Evolutionary conservation across 2,888 invertebrate species (phyloP).

Genomic region (Branchipolynoe longqiensis): DNA sequence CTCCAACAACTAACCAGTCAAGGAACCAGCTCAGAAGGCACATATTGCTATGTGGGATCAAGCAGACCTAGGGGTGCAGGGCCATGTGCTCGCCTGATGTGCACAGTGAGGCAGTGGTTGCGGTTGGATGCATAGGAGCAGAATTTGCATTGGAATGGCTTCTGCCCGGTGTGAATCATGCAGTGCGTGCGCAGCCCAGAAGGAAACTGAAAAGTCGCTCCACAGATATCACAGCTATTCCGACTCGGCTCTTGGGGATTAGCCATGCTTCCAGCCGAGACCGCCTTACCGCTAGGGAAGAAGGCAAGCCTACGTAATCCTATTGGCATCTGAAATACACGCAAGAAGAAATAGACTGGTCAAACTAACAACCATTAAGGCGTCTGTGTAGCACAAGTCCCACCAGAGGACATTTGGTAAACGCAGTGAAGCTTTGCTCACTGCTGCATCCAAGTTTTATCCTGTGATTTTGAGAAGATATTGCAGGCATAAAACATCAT

Average conservation of each 20-base stretch:
- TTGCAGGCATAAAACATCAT: too few species aligned
- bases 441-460: too few species aligned
- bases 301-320: too few species aligned
- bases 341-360: not conserved
- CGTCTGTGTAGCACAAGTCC: not conserved
- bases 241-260: not conserved
- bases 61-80: too few species aligned
- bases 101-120: slow-evolving; percentile 1
- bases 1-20: too few species aligned
- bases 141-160: slow-evolving; percentile 8
- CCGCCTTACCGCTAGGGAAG: too few species aligned
- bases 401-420: too few species aligned
- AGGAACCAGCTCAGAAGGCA: too few species aligned
- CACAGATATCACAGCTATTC: slow-evolving; percentile 25
- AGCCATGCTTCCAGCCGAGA: too few species aligned
- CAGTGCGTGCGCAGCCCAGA: not conserved
- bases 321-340: not conserved
- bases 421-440: too few species aligned
- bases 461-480: too few species aligned
- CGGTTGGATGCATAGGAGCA: slow-evolving; percentile 14
- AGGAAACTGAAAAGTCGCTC: not conserved
- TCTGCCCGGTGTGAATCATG: slow-evolving; percentile 44
- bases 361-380: not conserved
- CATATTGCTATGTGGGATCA: too few species aligned
- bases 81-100: not conserved